Base-by-base conservation (phyloP, 2,113 vertebrate species). In the Mesembrinibis cayennensis region DNA sequence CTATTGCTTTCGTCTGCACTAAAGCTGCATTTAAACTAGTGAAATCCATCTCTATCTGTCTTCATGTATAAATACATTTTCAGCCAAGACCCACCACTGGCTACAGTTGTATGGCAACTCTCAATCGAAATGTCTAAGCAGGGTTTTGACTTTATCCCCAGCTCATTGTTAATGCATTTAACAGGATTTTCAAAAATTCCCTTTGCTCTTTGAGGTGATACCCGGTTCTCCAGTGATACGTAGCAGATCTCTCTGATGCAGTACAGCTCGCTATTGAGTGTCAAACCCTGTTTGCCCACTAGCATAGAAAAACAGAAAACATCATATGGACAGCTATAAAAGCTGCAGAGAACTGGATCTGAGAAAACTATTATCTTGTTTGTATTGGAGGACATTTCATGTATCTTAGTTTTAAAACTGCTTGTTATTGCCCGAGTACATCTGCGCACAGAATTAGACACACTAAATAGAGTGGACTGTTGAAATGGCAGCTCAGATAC, bases 41-140 rank as follows among this genome's bases (percentile, higher is more conserved):
- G 94, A 97, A 97, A 96, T 95, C 89, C 83, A 70, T 91, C 89
- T 95, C 94, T 91, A 90, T 95, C 94, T 96, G 89, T 87, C 83
- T 42, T 77, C 58, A 96, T 34, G 86, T 70, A 93, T 84, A 94
- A 97, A 73, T 95, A 96, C 59, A 58, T 90, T 89, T 91, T 71
- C 94, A 95, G 92, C 91, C 96, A 95, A 95, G 95, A 93, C 94
- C 95, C 93, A 96, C 96, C 95, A 94, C 93, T 93, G 94, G 67
- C 84, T 95, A 29, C 7, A 82, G 82, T 45, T 82, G 92, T 95
- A 87, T 80, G 87, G 96, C 89, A 96, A 44, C 84, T 70, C 89
- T 93, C 81, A 89, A 38, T n/a, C 8, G 21, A 91, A 74, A 83
- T 14, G 73, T 52, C 87, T 91, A 59, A 90, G 93, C 50, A 69